Conservation (phyloP, 2,113 vertebrate species). For the Cyanoderma ruficeps region DNA sequence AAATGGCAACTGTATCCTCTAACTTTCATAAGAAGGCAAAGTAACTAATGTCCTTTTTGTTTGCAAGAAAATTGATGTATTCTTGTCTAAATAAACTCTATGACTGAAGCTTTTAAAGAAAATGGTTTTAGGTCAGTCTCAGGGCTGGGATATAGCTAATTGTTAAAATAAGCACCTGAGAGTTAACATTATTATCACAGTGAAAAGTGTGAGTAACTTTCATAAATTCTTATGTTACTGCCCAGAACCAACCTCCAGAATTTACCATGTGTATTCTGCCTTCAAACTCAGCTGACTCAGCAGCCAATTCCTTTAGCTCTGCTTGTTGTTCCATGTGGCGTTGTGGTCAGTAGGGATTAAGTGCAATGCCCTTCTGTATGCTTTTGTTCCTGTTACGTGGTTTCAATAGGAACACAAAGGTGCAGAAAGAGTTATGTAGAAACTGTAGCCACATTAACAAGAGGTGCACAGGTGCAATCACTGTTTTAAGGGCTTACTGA, state of each 20-base stretch:
- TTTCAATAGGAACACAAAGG: neutral
- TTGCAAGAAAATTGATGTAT: neutral
- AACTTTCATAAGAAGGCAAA: neutral
- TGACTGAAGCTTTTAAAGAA: neutral
- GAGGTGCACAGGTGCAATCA: neutral
- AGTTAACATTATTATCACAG: neutral
- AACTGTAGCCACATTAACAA: neutral
- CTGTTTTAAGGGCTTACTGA: neutral
- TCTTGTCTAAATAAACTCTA: neutral
- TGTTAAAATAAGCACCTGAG: neutral
- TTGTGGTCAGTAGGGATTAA: neutral
- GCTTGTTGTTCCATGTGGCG: neutral
- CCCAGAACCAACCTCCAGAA: neutral
- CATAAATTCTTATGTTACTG: neutral
- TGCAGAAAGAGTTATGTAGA: neutral
- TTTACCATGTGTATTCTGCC: neutral
- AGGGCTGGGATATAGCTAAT: neutral
- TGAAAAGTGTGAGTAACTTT: neutral
- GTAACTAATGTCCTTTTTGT: neutral
- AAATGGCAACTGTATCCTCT: neutral
- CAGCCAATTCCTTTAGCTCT: neutral
- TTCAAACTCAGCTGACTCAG: neutral
- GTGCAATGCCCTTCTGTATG: neutral
- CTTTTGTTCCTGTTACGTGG: accelerated
- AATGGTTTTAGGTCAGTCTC: neutral